Evolutionary conservation across 2,113 vertebrate genomes (phyloP).

Genomic region (Vicugna pacos): DNA sequence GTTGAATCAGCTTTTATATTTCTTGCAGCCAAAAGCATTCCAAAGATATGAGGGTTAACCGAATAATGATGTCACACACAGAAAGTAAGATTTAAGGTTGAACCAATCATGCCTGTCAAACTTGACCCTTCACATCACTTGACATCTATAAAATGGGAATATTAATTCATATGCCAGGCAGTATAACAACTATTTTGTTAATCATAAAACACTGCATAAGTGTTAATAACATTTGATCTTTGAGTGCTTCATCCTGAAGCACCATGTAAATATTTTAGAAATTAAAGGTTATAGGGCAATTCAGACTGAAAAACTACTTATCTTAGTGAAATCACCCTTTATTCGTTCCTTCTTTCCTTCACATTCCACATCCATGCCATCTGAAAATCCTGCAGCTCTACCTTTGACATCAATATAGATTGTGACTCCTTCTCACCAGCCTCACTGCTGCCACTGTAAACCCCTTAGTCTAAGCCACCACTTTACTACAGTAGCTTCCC

Average conservation of each 20-base stretch:
- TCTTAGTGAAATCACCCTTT: neutral
- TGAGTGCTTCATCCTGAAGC: neutral
- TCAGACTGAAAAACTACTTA: neutral
- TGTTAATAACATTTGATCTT: neutral
- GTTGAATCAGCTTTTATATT: conserved; percentile 33
- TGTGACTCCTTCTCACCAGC: neutral
- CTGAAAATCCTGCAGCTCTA: neutral
- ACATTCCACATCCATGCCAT: neutral
- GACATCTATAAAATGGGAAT: neutral
- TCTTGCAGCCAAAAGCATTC: neutral
- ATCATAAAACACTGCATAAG: neutral
- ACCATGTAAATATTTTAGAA: conserved; percentile 30
- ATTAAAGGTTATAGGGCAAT: neutral
- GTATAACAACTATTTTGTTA: neutral
- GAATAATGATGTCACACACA: neutral
- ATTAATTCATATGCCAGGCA: neutral
- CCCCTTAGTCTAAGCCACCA: neutral
- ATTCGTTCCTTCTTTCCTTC: neutral
- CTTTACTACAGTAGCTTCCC: neutral
- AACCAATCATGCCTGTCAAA: neutral
- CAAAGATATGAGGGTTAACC: neutral
- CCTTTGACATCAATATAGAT: neutral
- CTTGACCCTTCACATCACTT: neutral
- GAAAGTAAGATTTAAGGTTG: conserved; percentile 37
- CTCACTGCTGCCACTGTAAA: neutral